phyloP scores from a whole-genome alignment of 2,113 vertebrate species.

The Stomatorhinus ivindoensis region DNA sequence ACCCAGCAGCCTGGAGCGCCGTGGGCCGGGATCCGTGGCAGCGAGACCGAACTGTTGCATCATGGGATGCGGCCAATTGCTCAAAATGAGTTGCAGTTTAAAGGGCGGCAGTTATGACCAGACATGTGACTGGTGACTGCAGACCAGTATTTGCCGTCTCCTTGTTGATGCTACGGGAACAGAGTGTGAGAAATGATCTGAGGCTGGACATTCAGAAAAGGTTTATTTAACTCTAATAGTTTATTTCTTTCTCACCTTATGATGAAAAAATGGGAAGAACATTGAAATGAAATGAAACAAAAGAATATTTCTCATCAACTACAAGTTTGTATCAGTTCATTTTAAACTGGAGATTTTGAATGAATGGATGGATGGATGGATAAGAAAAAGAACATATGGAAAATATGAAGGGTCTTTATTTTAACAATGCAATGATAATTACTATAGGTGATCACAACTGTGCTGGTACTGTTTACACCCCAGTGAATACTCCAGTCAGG shows the following conservation, averaged over 20 bases:
- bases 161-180: not conserved
- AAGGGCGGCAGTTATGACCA: not conserved
- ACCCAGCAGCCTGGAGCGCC: not conserved
- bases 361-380: not conserved
- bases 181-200: not conserved
- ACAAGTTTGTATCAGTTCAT: not conserved
- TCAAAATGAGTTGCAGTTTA: not conserved
- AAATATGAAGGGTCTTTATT: not conserved
- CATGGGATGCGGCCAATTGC: not conserved
- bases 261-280: not conserved
- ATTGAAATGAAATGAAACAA: not conserved
- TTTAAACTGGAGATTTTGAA: not conserved
- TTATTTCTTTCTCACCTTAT: not conserved
- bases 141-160: not conserved
- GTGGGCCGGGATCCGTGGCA: not conserved
- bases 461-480: not conserved
- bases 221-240: not conserved
- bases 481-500: not conserved
- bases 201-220: not conserved
- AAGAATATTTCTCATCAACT: not conserved
- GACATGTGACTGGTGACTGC: not conserved
- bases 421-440: not conserved
- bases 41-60: not conserved
- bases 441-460: not conserved
- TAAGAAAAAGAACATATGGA: not conserved